Base-by-base conservation (phyloP, 2,888 invertebrate species). In the Caprella mutica region DNA sequence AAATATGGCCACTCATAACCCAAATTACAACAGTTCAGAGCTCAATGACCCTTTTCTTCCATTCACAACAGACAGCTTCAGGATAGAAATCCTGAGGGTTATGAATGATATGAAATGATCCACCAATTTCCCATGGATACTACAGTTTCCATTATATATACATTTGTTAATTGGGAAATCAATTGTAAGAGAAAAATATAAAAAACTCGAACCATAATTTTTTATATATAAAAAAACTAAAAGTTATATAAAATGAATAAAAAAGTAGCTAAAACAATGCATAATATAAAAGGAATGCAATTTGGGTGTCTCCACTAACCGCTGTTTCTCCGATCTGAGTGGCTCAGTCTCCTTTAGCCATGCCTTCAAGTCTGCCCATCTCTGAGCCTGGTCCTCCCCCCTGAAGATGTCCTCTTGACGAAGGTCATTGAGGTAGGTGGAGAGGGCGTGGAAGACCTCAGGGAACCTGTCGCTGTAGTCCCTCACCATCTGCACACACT, bases 391-490 rank as follows among this genome's bases (percentile, higher is more conserved):
- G 14, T 46, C 17, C 6, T 26, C 33, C 4, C 48, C 48, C 14
- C 46, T 44, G 26, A 56, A 56, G 19, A 56, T n/a, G 5, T 48
- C 56, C 14, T 56, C 35, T 33, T 51, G 50, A 26, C 9, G 38
- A 33, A 56, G 23, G 30, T 56, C 48, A 56, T 56, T 50, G 19
- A 24, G 51, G 23, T 51, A 50, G 27, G 24, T 48, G 30, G 59
- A 58, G 27, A 88, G 73, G 66, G 73, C 76, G 35, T 82, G 77
- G 69, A 91, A 82, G 21, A 96, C 71, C 17, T 81, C 80, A 0
- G 90, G 88, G 73, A 81, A 93, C 59, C 78, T 75, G 0, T 73
- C 69, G 65, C 81, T 79, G 72, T 90, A 97, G 1, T 76, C 74
- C n/a, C 74, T 71, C 12, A 96, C 79, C 0, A 88, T 72, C 1